Conservation (phyloP, 2,797 vertebrate genomes). For the Pangasius krempfi region DNA sequence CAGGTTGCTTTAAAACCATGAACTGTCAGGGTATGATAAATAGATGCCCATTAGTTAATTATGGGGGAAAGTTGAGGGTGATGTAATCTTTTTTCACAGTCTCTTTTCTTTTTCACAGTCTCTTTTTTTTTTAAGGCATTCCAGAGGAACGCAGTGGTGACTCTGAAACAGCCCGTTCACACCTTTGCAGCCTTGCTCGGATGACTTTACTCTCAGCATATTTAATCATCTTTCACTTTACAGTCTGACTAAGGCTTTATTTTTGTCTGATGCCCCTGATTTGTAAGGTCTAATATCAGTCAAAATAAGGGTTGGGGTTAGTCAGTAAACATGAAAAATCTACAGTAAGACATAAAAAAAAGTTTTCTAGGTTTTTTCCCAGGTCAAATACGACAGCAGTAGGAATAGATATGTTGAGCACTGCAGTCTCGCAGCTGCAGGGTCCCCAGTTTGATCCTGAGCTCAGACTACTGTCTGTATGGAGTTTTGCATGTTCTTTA, state of each 20-base stretch:
- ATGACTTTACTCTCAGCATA: conserved; percentile 67
- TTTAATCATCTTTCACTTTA: conserved; percentile 68
- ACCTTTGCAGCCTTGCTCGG: conserved; percentile 65
- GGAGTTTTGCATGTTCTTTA: background rate
- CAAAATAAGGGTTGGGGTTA: background rate
- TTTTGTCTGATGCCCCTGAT: conserved; percentile 42
- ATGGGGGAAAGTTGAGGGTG: conserved; percentile 76
- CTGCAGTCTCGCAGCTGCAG: background rate
- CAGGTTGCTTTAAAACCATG: conserved; percentile 84
- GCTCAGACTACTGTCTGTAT: background rate
- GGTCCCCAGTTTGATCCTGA: background rate
- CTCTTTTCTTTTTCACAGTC: conserved; percentile 9
- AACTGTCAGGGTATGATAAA: conserved; percentile 84
- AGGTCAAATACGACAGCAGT: background rate
- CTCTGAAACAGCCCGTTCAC: conserved; percentile 62
- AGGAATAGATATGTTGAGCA: background rate
- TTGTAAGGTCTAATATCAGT: background rate
- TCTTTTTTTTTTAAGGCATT: conserved; percentile 60
- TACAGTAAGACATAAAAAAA: background rate
- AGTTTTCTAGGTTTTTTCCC: background rate
- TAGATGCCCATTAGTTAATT: conserved; percentile 85
- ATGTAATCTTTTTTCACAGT: conserved; percentile 71
- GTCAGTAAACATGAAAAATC: background rate
- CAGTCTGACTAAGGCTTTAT: conserved; percentile 61
- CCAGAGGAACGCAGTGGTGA: conserved; percentile 65